Evolutionary conservation across 1,140 invertebrate genomes (phyloP).

Genomic region (Drosophila pseudoobscura): DNA sequence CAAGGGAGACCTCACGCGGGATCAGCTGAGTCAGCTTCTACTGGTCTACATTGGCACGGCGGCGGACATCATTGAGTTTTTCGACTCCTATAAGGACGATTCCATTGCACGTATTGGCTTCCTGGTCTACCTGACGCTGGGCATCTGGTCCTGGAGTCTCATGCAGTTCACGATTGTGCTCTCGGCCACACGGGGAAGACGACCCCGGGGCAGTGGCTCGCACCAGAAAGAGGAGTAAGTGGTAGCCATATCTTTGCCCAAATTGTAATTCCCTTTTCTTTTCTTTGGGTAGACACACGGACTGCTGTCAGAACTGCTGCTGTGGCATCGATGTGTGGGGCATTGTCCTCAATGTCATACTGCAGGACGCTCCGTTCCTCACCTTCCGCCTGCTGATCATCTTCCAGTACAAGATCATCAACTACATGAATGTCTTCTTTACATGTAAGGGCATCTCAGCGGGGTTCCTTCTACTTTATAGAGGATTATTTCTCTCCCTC

Average conservation of each 20-base stretch:
- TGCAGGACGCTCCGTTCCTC: conserved; percentile 94
- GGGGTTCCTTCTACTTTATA: too few relatives aligned
- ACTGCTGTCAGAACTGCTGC: conserved; percentile 85
- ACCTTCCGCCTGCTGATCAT: conserved; percentile 92
- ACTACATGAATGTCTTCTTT: conserved; percentile 97
- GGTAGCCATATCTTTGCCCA: too few relatives aligned
- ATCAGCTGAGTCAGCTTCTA: conserved; percentile 95
- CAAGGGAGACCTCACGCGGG: conserved; percentile 94
- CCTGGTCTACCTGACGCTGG: conserved; percentile 90
- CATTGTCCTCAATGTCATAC: conserved; percentile 89
- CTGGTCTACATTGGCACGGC: conserved; percentile 94
- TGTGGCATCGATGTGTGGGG: conserved; percentile 93
- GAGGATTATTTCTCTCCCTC: too few relatives aligned
- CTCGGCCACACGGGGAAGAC: conserved; percentile 92
- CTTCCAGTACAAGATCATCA: conserved; percentile 92
- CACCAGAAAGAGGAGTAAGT: conserved; percentile 72
- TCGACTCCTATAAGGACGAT: conserved; percentile 96
- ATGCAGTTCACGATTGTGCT: conserved; percentile 95
- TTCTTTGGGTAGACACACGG: conserved; percentile 59
- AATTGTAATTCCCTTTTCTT: not conserved
- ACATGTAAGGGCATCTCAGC: conserved; percentile 88
- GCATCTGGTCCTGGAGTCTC: conserved; percentile 94
- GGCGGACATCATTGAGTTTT: conserved; percentile 98
- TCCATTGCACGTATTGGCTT: conserved; percentile 89
- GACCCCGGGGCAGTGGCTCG: conserved; percentile 72